phyloP scores from a whole-genome alignment of 2,113 vertebrate genomes.

The Aphyosemion australe region DNA sequence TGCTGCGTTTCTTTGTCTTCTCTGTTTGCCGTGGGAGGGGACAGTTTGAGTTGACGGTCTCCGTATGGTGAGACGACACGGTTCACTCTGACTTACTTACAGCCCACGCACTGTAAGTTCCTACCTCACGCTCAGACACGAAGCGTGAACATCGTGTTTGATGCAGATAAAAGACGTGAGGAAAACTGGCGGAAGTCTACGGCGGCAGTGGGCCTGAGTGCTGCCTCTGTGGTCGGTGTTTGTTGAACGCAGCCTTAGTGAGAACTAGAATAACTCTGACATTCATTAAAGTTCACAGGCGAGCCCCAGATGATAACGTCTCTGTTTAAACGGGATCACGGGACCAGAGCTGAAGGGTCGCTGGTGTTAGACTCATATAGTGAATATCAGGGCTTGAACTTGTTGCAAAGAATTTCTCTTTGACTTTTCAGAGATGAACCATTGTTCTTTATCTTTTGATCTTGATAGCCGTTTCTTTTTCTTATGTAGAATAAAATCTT shows the following conservation, averaged over 20 bases:
- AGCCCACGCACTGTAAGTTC: slow-evolving; percentile 12
- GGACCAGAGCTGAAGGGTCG: not conserved
- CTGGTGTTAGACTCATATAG: no score
- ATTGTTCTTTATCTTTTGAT: no score
- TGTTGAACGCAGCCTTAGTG: not conserved
- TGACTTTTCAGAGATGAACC: no score
- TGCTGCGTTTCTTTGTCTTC: not conserved
- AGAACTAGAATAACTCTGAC: not conserved
- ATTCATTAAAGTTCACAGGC: no score
- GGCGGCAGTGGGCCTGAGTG: not conserved
- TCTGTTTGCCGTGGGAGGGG: slow-evolving; percentile 11
- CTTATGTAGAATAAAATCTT: no score
- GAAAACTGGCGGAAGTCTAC: slow-evolving; percentile 29
- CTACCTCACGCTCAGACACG: slow-evolving; percentile 9
- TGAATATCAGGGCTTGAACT: no score
- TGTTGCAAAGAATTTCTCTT: no score
- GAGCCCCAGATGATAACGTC: not conserved
- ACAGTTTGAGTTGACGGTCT: slow-evolving; percentile 25
- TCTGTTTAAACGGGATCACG: not conserved
- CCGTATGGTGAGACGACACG: slow-evolving; percentile 27
- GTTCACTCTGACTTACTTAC: slow-evolving; percentile 1
- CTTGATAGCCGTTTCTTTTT: no score
- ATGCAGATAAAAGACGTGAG: slow-evolving; percentile 14
- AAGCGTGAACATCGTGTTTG: not conserved
- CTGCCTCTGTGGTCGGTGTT: not conserved